Evolutionary conservation across 2,797 vertebrate species (phyloP).

Genomic region (Sardinella longiceps): DNA sequence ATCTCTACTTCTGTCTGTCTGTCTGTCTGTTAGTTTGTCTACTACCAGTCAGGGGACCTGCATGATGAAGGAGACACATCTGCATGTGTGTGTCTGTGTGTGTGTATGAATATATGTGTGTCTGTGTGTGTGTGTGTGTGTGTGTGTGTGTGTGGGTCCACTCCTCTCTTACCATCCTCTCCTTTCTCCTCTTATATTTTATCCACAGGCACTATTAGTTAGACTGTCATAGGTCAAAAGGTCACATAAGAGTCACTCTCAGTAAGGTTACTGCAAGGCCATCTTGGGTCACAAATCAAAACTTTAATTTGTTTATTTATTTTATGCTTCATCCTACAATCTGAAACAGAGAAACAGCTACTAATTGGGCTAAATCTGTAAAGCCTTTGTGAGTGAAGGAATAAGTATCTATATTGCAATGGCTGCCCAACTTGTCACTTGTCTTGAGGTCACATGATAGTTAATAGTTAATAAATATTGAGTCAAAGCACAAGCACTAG

Average conservation of each 20-base stretch:
- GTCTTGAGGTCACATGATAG: neutral
- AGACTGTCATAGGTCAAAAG: neutral
- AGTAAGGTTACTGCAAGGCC: neutral
- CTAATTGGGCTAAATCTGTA: neutral
- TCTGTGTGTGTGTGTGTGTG: conserved; percentile 30
- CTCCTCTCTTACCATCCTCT: conserved; percentile 26
- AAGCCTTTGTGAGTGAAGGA: neutral
- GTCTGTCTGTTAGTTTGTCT: conserved; percentile 70
- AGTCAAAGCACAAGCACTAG: neutral
- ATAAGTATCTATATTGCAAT: neutral
- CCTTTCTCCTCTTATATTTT: neutral
- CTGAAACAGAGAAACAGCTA: neutral
- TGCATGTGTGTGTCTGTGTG: conserved; percentile 53
- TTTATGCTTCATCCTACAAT: neutral
- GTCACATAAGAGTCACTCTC: neutral
- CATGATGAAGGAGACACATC: conserved; percentile 46
- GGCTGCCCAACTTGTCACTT: neutral
- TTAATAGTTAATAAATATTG: neutral
- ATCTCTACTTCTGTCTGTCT: conserved; percentile 84
- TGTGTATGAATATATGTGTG: conserved; percentile 31
- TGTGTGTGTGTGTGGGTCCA: conserved; percentile 44
- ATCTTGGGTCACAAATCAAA: neutral
- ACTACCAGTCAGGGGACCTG: conserved; percentile 47
- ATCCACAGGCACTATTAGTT: neutral
- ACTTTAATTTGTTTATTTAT: neutral